These are phyloP conservation scores for Apoda limacodes DNA, from an alignment of 2,888 invertebrate species.

Conservation along the genomic window DNA sequence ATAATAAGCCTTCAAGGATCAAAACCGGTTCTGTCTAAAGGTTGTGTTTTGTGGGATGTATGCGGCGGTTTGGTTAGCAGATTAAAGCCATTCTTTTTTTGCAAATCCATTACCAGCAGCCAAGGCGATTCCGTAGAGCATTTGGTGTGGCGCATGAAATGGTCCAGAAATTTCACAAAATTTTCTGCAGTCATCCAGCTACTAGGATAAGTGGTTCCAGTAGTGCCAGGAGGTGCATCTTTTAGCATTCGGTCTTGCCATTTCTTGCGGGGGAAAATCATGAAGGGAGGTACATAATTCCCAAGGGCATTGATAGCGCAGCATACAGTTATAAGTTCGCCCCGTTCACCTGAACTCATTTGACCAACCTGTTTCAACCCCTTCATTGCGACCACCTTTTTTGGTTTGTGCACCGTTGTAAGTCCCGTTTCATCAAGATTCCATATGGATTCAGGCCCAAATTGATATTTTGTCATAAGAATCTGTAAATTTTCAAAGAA, in stretches of 20 bases:
- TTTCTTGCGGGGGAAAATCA: constrained; percentile 34
- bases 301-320: constrained; percentile 32
- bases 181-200: constrained; percentile 4
- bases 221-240: constrained; percentile 26
- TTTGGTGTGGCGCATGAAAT: constrained; percentile 13
- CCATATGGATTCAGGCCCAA: constrained; percentile 23
- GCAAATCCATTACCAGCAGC: not conserved
- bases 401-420: constrained; percentile 27
- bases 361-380: constrained; percentile 30
- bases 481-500: constrained; percentile 23
- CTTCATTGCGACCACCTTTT: constrained; percentile 25
- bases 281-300: constrained; percentile 34
- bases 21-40: too few species aligned
- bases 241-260: constrained; percentile 25
- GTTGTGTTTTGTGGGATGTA: not conserved
- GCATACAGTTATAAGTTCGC: constrained; percentile 26
- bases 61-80: not conserved
- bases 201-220: too few species aligned
- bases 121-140: not conserved
- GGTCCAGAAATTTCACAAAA: constrained; percentile 10
- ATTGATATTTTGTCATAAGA: constrained; percentile 20
- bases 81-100: too few species aligned
- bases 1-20: too few species aligned
- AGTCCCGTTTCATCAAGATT: constrained; percentile 35
- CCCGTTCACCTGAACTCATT: constrained; percentile 19